Conservation (phyloP, 2,797 vertebrate genomes). For the Chloroceryle inda region DNA sequence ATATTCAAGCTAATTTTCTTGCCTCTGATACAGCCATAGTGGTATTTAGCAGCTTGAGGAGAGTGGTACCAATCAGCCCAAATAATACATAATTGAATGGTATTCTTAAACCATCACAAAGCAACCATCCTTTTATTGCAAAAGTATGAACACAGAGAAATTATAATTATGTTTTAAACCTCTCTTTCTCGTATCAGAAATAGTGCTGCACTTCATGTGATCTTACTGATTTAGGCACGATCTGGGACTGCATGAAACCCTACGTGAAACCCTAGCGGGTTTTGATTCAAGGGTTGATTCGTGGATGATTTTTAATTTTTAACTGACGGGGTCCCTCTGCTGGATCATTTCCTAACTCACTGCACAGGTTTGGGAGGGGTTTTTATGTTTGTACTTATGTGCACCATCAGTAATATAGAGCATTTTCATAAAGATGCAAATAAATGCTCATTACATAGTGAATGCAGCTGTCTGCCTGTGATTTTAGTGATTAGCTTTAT, state of each 20-base stretch:
- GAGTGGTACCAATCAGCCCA: background rate
- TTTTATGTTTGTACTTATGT: background rate
- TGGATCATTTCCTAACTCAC: constrained; percentile 38
- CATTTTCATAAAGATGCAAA: background rate
- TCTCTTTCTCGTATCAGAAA: background rate
- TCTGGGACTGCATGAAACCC: background rate
- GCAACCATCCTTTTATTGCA: background rate
- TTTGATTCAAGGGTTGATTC: background rate
- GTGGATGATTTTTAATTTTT: constrained; percentile 19
- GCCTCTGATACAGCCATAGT: background rate
- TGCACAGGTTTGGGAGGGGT: fast-evolving
- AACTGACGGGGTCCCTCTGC: constrained; percentile 74
- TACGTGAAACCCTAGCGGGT: background rate
- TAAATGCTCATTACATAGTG: background rate
- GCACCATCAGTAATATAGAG: background rate
- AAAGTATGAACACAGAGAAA: background rate
- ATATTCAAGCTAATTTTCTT: background rate
- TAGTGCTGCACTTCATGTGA: background rate
- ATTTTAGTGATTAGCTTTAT: background rate
- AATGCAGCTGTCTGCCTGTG: background rate
- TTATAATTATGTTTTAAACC: background rate
- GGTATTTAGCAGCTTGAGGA: background rate
- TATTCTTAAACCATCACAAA: background rate
- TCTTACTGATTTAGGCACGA: background rate
- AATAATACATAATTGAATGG: background rate